Evolutionary conservation across 2,888 invertebrate genomes (phyloP).

Genomic region (Escarpia spicata): DNA sequence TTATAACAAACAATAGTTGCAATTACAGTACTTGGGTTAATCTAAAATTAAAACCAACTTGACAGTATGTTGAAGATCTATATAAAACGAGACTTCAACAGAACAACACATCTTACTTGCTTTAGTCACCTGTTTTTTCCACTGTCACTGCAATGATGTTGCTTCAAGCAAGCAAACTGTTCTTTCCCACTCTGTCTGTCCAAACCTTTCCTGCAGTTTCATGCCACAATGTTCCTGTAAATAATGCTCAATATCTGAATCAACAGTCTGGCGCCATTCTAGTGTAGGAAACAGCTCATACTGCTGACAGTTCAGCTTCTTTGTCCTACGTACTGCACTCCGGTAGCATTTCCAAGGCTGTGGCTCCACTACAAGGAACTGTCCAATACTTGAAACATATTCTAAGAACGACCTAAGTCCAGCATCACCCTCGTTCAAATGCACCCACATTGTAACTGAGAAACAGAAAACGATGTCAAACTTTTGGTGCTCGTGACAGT

Average conservation of each 20-base stretch:
- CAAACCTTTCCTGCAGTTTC: slow-evolving; percentile 36
- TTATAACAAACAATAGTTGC: too few relatives aligned
- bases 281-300: slow-evolving; percentile 74
- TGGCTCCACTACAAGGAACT: slow-evolving; percentile 79
- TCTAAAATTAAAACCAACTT: too few relatives aligned
- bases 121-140: background rate
- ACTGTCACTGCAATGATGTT: background rate
- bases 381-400: slow-evolving; percentile 70
- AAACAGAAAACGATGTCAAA: slow-evolving; percentile 74
- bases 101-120: background rate
- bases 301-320: slow-evolving; percentile 70
- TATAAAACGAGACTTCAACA: background rate
- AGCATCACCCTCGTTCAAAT: slow-evolving; percentile 82
- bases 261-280: slow-evolving; percentile 74
- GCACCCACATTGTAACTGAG: slow-evolving; percentile 91
- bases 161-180: slow-evolving; percentile 28
- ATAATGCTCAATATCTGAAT: slow-evolving; percentile 72
- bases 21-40: too few relatives aligned
- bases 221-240: slow-evolving; percentile 65
- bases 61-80: background rate
- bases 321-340: slow-evolving; percentile 78
- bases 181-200: slow-evolving; percentile 44
- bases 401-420: slow-evolving; percentile 75
- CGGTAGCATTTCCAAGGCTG: slow-evolving; percentile 88
- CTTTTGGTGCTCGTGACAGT: background rate